Conservation (phyloP, 2,113 vertebrate genomes). For the Sapajus apella region DNA sequence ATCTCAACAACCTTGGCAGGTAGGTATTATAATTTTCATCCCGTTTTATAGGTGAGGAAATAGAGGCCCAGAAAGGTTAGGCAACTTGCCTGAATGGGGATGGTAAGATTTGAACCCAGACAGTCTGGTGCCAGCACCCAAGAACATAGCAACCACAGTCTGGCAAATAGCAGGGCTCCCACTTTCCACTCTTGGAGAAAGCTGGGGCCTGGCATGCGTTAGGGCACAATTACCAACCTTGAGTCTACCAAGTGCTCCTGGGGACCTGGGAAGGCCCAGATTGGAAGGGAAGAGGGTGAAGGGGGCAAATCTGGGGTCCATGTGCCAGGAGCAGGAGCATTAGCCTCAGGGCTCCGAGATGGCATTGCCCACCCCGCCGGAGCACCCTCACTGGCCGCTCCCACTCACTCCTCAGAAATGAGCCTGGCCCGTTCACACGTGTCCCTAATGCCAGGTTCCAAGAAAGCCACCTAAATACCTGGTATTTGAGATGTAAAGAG, state of each 20-base stretch:
- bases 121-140: not conserved
- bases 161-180: not conserved
- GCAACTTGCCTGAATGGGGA: slow-evolving; percentile 38
- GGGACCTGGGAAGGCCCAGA: not conserved
- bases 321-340: not conserved
- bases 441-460: slow-evolving; percentile 79
- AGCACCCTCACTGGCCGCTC: not conserved
- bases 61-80: slow-evolving; percentile 55
- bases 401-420: slow-evolving; percentile 59
- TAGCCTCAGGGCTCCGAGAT: not conserved
- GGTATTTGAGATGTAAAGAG: slow-evolving; percentile 82
- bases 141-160: not conserved
- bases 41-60: slow-evolving; percentile 54
- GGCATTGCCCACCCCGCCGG: not conserved
- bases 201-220: not conserved
- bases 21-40: slow-evolving; percentile 52
- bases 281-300: not conserved
- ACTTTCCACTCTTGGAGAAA: not conserved
- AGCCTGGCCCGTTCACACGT: slow-evolving; percentile 58
- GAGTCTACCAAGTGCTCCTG: not conserved
- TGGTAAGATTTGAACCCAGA: slow-evolving; percentile 54
- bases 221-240: not conserved
- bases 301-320: not conserved
- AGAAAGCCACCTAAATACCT: slow-evolving; percentile 83
- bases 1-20: not conserved